These are phyloP conservation scores for Alcedo quadribrachys DNA, from an alignment of 2,797 vertebrate species.

Conservation along the genomic window DNA sequence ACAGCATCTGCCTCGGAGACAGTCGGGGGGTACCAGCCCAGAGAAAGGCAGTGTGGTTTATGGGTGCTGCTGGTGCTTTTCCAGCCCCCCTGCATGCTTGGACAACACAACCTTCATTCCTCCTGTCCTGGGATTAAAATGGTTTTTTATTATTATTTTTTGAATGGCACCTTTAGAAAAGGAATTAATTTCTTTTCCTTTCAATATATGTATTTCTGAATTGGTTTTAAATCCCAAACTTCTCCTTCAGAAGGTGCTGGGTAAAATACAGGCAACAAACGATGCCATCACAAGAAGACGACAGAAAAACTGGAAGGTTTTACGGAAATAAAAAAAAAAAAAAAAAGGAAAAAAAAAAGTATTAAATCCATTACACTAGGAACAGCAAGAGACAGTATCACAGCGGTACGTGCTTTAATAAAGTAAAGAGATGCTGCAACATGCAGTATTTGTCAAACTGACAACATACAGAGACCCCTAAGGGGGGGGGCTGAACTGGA, in stretches of 20 bases:
- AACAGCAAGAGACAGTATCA: slow-evolving; percentile 77
- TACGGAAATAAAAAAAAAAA: slow-evolving; percentile 64
- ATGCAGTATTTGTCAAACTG: slow-evolving; percentile 76
- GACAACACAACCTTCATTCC: neutral
- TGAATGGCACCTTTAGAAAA: neutral
- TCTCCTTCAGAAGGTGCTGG: slow-evolving; percentile 58
- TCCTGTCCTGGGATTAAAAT: slow-evolving; percentile 4
- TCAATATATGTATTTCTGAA: neutral
- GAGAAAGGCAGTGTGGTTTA: rapidly evolving
- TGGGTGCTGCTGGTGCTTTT: neutral
- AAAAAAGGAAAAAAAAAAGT: slow-evolving; percentile 11
- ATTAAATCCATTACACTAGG: slow-evolving; percentile 71
- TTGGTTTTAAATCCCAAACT: neutral
- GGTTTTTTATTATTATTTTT: neutral
- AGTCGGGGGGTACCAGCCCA: neutral
- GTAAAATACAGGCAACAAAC: slow-evolving; percentile 73
- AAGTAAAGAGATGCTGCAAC: slow-evolving; percentile 79
- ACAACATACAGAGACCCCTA: slow-evolving; percentile 75
- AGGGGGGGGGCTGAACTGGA: slow-evolving; percentile 51
- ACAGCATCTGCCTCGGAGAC: rapidly evolving
- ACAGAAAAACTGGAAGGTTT: slow-evolving; percentile 69
- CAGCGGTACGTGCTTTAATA: slow-evolving; percentile 75
- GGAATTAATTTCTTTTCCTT: neutral
- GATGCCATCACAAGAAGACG: slow-evolving; percentile 75
- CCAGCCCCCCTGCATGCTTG: neutral